These are phyloP conservation scores for Bufo gargarizans DNA, from an alignment of 2,113 vertebrate genomes.

Conservation along the genomic window DNA sequence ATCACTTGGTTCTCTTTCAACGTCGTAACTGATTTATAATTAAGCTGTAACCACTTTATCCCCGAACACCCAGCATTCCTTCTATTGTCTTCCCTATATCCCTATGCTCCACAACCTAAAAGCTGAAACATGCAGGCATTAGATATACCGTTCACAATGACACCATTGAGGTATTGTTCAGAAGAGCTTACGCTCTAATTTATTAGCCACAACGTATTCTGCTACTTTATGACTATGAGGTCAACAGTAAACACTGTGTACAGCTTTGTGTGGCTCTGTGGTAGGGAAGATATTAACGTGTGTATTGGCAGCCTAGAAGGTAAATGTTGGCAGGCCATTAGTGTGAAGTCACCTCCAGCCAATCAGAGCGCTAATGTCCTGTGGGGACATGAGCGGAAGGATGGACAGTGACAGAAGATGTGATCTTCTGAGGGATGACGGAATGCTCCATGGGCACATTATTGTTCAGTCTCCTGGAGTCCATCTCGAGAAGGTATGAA, in stretches of 20 bases:
- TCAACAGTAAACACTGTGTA: neutral
- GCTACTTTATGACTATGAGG: neutral
- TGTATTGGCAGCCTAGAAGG: conserved; percentile 13
- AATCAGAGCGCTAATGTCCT: conserved; percentile 38
- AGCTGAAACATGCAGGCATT: neutral
- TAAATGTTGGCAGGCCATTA: conserved; percentile 35
- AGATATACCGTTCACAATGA: neutral
- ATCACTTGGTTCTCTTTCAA: conserved; percentile 33
- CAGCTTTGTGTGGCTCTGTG: conserved; percentile 15
- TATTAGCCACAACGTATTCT: neutral
- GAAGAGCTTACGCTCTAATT: conserved; percentile 27
- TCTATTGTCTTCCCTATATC: conserved; percentile 5
- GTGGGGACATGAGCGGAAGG: neutral
- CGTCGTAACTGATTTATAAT: conserved; percentile 33
- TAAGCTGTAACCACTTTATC: conserved; percentile 33
- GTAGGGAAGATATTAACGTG: conserved; percentile 25
- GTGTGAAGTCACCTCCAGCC: conserved; percentile 40
- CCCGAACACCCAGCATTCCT: conserved; percentile 24
- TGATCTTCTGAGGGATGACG: conserved; percentile 33
- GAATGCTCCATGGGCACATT: conserved; percentile 16
- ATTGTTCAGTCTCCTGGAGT: neutral
- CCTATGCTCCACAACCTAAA: neutral
- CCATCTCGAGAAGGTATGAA: neutral
- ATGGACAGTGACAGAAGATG: conserved; percentile 17
- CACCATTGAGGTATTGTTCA: neutral